These are phyloP conservation scores for Nothocercus nigrocapillus DNA, from an alignment of 2,113 vertebrate species.

Conservation along the genomic window DNA sequence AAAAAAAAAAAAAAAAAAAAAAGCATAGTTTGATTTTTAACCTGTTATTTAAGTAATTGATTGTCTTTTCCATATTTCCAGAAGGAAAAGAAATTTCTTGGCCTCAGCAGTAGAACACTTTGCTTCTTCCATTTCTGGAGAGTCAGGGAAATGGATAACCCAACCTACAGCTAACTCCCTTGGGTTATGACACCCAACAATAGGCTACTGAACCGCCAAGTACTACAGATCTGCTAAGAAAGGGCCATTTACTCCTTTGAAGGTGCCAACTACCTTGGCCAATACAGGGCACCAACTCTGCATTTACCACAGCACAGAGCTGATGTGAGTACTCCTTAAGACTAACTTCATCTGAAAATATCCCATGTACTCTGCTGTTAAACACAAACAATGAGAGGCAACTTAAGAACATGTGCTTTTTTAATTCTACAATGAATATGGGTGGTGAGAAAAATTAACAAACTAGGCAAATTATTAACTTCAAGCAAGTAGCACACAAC, in stretches of 20 bases:
- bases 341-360: neutral
- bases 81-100: neutral
- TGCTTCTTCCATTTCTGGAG: neutral
- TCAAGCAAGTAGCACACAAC: neutral
- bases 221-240: neutral
- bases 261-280: neutral
- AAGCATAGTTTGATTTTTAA: neutral
- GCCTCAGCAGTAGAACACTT: neutral
- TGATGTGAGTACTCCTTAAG: neutral
- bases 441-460: neutral
- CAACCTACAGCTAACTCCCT: neutral
- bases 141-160: neutral
- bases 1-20: neutral
- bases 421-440: neutral
- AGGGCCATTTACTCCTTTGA: neutral
- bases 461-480: neutral
- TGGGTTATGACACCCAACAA: neutral
- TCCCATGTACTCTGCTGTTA: neutral
- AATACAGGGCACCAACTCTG: neutral
- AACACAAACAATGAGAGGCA: neutral
- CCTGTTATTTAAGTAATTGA: neutral
- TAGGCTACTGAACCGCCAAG: neutral
- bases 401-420: neutral
- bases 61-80: neutral
- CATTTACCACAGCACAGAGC: neutral